A percentile compares a stretch with the other conserved stretches of the same genome.
Conservation (phyloP, 1,140 invertebrate species). For the Acromyrmex charruanus region DNA sequence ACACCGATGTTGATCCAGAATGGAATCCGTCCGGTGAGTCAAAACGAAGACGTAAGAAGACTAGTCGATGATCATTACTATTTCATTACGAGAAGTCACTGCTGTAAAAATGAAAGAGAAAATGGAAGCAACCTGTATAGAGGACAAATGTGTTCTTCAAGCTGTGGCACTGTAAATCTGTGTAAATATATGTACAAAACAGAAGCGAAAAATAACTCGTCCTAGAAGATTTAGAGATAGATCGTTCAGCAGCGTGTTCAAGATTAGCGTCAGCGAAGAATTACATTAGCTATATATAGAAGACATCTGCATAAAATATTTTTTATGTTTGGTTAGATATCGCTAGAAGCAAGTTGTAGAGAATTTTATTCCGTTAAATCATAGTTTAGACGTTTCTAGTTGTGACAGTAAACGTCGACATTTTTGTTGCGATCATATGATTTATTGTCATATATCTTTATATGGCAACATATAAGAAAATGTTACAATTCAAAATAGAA, state of each 20-base stretch:
- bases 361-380: conserved; percentile 51
- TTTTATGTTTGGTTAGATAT: conserved; percentile 59
- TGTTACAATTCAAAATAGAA: neutral
- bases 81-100: conserved; percentile 65
- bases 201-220: conserved; percentile 28
- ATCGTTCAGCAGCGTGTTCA: conserved; percentile 63
- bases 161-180: conserved; percentile 69
- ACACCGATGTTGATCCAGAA: conserved; percentile 81
- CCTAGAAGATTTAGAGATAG: conserved; percentile 56
- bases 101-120: conserved; percentile 53
- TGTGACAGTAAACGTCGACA: neutral
- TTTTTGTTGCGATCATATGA: neutral
- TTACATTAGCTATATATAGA: conserved; percentile 47
- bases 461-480: neutral
- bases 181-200: conserved; percentile 74
- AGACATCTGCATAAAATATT: conserved; percentile 54
- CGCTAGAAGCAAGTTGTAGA: conserved; percentile 35
- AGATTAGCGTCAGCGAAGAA: conserved; percentile 66
- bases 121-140: conserved; percentile 49
- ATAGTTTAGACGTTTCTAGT: neutral
- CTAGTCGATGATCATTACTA: conserved; percentile 82
- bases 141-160: conserved; percentile 68
- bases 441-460: neutral
- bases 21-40: conserved; percentile 79
- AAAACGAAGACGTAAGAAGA: conserved; percentile 82